Evolutionary conservation across 2,113 vertebrate species (phyloP).

Genomic region (Ptyas mucosa): DNA sequence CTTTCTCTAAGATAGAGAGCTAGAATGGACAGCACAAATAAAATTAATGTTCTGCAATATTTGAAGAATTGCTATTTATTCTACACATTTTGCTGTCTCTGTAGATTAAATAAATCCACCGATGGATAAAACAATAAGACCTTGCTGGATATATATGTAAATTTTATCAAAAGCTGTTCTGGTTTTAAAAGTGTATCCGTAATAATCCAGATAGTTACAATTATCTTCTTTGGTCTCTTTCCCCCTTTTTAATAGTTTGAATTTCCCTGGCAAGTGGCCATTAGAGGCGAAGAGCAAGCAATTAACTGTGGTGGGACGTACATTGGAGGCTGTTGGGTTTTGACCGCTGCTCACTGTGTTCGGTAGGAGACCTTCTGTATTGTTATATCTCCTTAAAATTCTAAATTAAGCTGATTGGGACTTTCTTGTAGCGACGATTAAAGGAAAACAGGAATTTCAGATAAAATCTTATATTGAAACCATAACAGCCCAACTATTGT

Average conservation of each 20-base stretch:
- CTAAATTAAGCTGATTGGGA: not conserved
- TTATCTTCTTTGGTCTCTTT: not conserved
- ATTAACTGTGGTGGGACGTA: constrained; percentile 87
- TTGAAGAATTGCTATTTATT: not conserved
- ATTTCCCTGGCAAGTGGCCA: constrained; percentile 92
- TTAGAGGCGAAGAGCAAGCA: constrained; percentile 61
- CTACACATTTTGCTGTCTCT: not conserved
- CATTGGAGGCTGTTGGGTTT: constrained; percentile 90
- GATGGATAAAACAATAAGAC: not conserved
- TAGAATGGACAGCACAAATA: not conserved
- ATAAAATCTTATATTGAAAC: not conserved
- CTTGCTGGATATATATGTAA: not conserved
- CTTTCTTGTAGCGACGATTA: not conserved
- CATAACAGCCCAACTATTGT: not conserved
- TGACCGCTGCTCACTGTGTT: constrained; percentile 94
- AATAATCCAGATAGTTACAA: not conserved
- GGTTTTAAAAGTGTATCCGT: not conserved
- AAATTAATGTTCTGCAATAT: not conserved
- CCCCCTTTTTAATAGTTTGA: constrained; percentile 75
- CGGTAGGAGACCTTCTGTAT: constrained; percentile 66
- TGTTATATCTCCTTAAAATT: not conserved
- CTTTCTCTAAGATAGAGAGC: not conserved
- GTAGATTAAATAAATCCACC: not conserved
- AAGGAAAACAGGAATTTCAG: not conserved
- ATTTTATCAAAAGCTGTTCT: not conserved